Evolutionary conservation across 2,797 vertebrate genomes (phyloP), one percentile per base, ranked within the genome.

Genomic region (Microctenopoma stevenorrisi): DNA sequence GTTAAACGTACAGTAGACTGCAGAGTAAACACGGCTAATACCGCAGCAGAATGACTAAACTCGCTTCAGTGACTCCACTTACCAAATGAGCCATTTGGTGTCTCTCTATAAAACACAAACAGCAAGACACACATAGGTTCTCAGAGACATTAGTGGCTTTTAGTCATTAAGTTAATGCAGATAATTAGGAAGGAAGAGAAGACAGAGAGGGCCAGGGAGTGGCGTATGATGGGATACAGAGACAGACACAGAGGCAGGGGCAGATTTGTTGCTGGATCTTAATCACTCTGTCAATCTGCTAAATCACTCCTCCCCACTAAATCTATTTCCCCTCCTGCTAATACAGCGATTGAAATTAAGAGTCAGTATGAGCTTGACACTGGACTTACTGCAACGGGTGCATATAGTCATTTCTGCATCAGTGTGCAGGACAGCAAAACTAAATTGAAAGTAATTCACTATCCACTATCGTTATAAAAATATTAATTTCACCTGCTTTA

Each of bases 111-210:
- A 66, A 51, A 66, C 53, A 53, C 55, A 40, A 16, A 60, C 59
- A 77, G 28, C 35, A 53, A 80, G 26, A 68, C 22, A 72, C 55
- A 73, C 47, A 38, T 14, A 64, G 50, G 56, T 58, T 64, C 38
- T 78, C 65, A 43, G 48, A 73, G 53, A 68, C 66, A 58, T 57
- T 44, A 54, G 65, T 65, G 53, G 63, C 68, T 68, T 76, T 71
- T 66, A 72, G 78, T 88, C 85, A 90, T 88, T 86, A 85, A 68
- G 68, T 62, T 91, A 87, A 92, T 90, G 84, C 55, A 74, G 59
- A 84, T 86, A 77, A 88, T 89, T 81, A 81, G 79, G 58, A 78
- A 74, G 79, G 69, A 78, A 72, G 70, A 59, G 70, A 73, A 76
- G 64, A 64, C 57, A 33, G 61, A 76, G 68, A 75, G 59, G 58